Conservation (phyloP, 2,888 invertebrate species). For the Deroplatys truncata region DNA sequence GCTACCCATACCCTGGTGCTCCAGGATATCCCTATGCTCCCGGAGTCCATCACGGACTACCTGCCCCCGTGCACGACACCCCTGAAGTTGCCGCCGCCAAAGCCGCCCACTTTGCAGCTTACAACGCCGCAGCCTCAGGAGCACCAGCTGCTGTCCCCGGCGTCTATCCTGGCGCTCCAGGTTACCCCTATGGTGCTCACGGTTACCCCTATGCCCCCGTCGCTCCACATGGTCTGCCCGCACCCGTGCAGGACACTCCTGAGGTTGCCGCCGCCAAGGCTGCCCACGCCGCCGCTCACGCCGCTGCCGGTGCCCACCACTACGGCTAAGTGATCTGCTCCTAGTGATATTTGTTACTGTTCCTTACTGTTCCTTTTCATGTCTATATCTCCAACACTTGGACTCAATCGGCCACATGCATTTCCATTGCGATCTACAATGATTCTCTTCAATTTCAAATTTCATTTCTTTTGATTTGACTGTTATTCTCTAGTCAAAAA, state of each 20-base stretch:
- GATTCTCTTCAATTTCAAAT: background rate
- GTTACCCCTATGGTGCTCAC: slow-evolving; percentile 39
- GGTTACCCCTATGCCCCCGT: slow-evolving; percentile 36
- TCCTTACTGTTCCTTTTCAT: background rate
- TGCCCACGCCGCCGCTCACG: slow-evolving; percentile 34
- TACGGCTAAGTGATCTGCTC: slow-evolving; percentile 23
- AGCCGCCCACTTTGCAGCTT: slow-evolving; percentile 33
- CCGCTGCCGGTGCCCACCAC: slow-evolving; percentile 33
- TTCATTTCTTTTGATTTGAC: background rate
- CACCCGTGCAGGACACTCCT: slow-evolving; percentile 35
- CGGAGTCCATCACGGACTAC: background rate
- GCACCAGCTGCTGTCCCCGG: slow-evolving; percentile 5
- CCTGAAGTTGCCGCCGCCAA: slow-evolving; percentile 36
- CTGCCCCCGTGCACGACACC: slow-evolving; percentile 34
- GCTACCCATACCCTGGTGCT: background rate
- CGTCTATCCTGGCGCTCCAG: background rate
- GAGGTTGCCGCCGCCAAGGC: slow-evolving; percentile 36
- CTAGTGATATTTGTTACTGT: background rate
- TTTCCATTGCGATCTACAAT: background rate
- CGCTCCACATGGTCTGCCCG: background rate
- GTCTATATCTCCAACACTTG: background rate
- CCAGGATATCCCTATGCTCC: background rate
- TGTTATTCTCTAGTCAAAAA: background rate
- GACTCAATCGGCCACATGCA: background rate
- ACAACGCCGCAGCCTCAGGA: slow-evolving; percentile 30